These are phyloP conservation scores for Drosophila repleta DNA, from an alignment of 1,140 invertebrate species.

Conservation along the genomic window DNA sequence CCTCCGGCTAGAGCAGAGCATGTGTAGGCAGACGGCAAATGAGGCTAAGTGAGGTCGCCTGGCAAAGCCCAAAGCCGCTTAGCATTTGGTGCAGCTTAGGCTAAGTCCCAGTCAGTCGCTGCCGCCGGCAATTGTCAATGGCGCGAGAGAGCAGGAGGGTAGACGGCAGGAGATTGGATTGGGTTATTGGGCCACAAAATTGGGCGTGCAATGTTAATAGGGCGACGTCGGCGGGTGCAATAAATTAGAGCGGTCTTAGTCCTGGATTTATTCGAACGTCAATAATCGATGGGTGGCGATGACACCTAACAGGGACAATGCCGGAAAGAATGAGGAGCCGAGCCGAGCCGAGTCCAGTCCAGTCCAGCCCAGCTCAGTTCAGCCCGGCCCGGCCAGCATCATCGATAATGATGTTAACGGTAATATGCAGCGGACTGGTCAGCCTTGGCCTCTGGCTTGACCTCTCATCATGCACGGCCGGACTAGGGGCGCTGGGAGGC, in stretches of 20 bases:
- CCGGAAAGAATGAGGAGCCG: constrained; percentile 27
- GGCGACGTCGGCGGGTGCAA: constrained; percentile 44
- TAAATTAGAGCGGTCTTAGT: constrained; percentile 69
- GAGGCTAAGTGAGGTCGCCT: constrained; percentile 28
- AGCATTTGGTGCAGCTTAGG: constrained; percentile 42
- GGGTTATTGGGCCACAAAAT: constrained; percentile 1
- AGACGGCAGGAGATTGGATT: not conserved
- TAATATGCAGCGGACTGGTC: constrained; percentile 31
- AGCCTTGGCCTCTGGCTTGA: constrained; percentile 64
- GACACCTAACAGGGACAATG: constrained; percentile 27
- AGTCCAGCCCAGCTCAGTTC: no score
- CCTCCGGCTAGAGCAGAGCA: not conserved
- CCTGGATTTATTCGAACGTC: constrained; percentile 66
- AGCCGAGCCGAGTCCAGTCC: no score
- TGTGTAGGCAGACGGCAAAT: constrained; percentile 14
- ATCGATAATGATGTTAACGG: constrained; percentile 43
- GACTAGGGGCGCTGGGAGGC: not conserved
- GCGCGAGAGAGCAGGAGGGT: not conserved
- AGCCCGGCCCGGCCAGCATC: no score
- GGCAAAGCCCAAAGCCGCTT: constrained; percentile 43
- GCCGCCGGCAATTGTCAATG: not conserved
- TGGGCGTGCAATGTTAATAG: constrained; percentile 51
- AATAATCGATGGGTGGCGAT: constrained; percentile 58
- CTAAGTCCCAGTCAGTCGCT: constrained; percentile 18
- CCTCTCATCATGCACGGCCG: constrained; percentile 49